phyloP scores from a whole-genome alignment of 2,113 vertebrate genomes.

The Ellobius talpinus region DNA sequence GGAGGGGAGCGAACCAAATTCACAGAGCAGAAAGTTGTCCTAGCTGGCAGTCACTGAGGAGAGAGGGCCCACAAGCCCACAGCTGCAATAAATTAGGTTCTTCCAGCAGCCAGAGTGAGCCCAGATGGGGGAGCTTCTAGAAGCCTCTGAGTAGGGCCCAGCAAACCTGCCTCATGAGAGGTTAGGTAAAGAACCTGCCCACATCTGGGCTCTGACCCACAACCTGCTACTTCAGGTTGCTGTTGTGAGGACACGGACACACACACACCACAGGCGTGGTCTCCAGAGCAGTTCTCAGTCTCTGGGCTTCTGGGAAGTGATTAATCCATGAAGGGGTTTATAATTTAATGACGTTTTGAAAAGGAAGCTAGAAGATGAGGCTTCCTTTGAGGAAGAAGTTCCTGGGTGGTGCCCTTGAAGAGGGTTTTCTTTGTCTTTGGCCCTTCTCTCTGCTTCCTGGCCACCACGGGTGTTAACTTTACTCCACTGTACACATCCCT shows the following conservation, averaged over 20 bases:
- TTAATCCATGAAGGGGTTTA: not conserved
- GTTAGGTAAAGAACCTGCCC: not conserved
- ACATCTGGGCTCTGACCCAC: not conserved
- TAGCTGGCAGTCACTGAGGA: not conserved
- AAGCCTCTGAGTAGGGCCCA: not conserved
- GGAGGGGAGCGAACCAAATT: not conserved
- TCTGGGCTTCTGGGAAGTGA: not conserved
- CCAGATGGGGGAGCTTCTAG: not conserved
- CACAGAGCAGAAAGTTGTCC: not conserved
- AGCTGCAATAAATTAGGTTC: not conserved
- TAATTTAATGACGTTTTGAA: not conserved
- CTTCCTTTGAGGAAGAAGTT: not conserved
- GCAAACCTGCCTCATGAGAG: not conserved
- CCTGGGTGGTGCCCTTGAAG: not conserved
- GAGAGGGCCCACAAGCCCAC: rapidly evolving
- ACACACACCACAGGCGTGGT: not conserved
- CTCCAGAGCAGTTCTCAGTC: not conserved
- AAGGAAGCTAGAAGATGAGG: not conserved
- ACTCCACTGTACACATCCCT: too few relatives aligned
- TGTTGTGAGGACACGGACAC: not conserved
- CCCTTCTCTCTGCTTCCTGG: not conserved
- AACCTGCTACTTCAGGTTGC: not conserved
- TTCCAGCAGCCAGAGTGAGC: not conserved
- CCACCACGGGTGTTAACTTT: not conserved
- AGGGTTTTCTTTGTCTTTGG: not conserved